These are phyloP conservation scores for Brenthis daphne DNA, from an alignment of 2,888 invertebrate genomes.

Conservation along the genomic window DNA sequence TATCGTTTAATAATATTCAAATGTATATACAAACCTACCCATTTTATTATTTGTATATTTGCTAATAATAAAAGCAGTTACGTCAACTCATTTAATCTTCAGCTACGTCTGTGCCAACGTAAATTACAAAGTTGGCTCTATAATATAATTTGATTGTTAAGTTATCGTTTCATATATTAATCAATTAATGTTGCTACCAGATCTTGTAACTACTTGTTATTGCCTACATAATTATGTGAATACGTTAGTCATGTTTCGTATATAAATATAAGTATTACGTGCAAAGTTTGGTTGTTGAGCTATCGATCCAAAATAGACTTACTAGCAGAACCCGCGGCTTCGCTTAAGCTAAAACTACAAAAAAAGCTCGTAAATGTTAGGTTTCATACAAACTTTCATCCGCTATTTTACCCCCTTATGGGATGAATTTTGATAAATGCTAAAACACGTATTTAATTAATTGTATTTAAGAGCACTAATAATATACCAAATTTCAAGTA, in stretches of 20 bases:
- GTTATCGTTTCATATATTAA: conserved; percentile 14
- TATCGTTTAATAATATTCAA: too few species aligned
- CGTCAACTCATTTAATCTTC: conserved; percentile 21
- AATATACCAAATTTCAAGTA: too few species aligned
- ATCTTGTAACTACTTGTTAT: conserved; percentile 1
- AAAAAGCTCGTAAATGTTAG: too few species aligned
- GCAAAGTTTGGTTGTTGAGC: too few species aligned
- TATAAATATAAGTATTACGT: not conserved
- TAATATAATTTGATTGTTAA: conserved; percentile 23
- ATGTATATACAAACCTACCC: not conserved
- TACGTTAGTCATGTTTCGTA: not conserved
- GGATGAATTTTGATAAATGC: too few species aligned
- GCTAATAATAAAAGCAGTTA: conserved; percentile 13
- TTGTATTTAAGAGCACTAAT: too few species aligned
- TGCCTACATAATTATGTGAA: not conserved
- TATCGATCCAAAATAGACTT: too few species aligned
- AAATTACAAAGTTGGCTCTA: conserved; percentile 26
- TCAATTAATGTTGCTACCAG: conserved; percentile 3
- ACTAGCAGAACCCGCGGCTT: too few species aligned
- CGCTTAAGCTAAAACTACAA: too few species aligned
- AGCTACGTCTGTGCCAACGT: conserved; percentile 15
- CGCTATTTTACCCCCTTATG: too few species aligned
- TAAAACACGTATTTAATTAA: too few species aligned
- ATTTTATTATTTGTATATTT: not conserved
- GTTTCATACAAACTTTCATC: too few species aligned